A percentile compares a stretch with the other conserved stretches of the same genome.
These are phyloP conservation scores for Axis porcinus DNA, from an alignment of 2,113 vertebrate species.

Conservation along the genomic window DNA sequence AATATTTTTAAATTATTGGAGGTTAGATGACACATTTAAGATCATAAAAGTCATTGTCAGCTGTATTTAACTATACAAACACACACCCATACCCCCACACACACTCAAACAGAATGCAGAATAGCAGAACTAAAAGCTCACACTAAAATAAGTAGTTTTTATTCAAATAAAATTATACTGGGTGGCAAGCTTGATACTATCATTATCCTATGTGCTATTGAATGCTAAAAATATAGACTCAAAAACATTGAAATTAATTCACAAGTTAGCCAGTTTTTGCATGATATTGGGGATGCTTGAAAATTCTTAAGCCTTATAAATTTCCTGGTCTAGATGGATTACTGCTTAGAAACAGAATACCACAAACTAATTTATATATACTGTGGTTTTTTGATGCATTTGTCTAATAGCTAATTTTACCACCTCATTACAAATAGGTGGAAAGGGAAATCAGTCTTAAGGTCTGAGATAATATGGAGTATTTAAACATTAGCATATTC, in stretches of 20 bases:
- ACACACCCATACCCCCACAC: rapidly evolving
- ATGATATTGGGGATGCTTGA: background rate
- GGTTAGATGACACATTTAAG: background rate
- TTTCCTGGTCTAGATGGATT: background rate
- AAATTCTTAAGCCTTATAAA: background rate
- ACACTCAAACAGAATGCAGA: background rate
- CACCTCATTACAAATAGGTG: background rate
- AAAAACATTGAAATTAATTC: background rate
- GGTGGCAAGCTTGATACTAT: background rate
- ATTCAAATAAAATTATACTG: background rate
- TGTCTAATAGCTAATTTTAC: background rate
- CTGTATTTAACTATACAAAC: background rate
- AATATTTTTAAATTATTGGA: background rate
- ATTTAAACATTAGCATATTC: background rate
- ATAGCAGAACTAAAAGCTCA: background rate
- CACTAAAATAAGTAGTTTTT: background rate
- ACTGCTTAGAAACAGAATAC: background rate
- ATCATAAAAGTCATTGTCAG: background rate
- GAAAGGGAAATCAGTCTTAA: background rate
- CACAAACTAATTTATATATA: background rate
- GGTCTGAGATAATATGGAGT: background rate
- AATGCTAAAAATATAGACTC: background rate
- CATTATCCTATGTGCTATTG: background rate
- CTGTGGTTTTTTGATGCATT: background rate
- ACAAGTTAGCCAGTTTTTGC: background rate